Percentiles rank a stretch among this genome's conserved stretches.
Conservation (phyloP, 2,888 invertebrate genomes). For the Harpalus rubripes region DNA sequence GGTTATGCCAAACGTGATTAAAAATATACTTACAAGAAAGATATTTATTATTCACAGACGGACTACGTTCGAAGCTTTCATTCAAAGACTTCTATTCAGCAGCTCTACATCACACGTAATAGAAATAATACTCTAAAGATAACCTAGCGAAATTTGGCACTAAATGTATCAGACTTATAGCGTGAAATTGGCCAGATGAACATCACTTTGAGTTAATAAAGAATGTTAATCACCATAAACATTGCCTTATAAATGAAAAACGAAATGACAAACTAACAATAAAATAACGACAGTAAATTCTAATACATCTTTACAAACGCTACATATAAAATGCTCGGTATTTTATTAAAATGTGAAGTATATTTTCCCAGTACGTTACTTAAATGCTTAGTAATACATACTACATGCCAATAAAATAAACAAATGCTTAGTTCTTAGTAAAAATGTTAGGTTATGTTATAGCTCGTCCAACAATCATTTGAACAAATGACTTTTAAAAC, state of each 20-base stretch:
- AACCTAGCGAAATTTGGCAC: constrained; percentile 49
- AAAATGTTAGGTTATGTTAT: no score
- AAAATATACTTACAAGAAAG: constrained; percentile 52
- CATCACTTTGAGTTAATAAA: constrained; percentile 1
- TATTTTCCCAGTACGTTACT: no score
- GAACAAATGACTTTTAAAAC: no score
- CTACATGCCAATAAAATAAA: no score
- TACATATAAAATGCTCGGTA: no score
- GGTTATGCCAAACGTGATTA: constrained; percentile 48
- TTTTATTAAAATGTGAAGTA: no score
- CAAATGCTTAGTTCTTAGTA: no score
- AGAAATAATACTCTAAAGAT: constrained; percentile 53
- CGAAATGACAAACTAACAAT: background rate
- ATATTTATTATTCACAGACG: constrained; percentile 45
- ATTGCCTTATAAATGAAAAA: background rate
- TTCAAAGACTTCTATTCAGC: constrained; percentile 41
- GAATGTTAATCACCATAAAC: background rate
- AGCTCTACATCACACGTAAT: constrained; percentile 38
- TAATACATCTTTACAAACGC: background rate
- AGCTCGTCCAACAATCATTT: no score
- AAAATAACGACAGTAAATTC: background rate
- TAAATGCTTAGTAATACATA: no score
- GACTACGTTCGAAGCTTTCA: constrained; percentile 52
- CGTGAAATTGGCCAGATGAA: constrained; percentile 38
- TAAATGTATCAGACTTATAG: constrained; percentile 16